phyloP scores from a whole-genome alignment of 2,113 vertebrate species.

The Eonycteris spelaea region DNA sequence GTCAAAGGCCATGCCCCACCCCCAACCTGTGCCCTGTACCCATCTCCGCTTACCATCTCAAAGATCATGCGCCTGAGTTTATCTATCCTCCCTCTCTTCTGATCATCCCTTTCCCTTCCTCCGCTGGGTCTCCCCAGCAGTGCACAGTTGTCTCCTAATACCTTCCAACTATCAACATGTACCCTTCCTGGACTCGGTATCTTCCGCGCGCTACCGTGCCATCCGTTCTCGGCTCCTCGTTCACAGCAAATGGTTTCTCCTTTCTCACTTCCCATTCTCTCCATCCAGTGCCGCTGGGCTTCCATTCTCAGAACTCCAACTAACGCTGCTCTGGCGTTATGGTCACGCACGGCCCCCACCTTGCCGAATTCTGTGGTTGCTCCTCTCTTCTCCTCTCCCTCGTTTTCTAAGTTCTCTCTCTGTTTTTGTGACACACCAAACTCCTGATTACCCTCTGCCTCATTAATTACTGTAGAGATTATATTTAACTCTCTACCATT shows the following conservation, averaged over 20 bases:
- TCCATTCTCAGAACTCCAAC: neutral
- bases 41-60: neutral
- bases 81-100: neutral
- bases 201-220: neutral
- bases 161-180: neutral
- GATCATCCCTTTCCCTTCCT: neutral
- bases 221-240: neutral
- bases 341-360: neutral
- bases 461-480: neutral
- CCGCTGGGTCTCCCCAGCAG: neutral
- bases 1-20: neutral
- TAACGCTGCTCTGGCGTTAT: neutral
- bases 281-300: neutral
- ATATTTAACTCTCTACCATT: neutral
- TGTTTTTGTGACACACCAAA: neutral
- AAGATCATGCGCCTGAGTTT: neutral
- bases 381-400: neutral
- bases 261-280: neutral
- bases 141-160: neutral
- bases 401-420: neutral
- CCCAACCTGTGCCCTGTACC: neutral
- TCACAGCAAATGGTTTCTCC: neutral
- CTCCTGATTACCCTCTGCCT: neutral
- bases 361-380: neutral
- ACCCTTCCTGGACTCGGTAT: neutral